Evolutionary conservation across 2,888 invertebrate genomes (phyloP).

Genomic region (Mimas tiliae): DNA sequence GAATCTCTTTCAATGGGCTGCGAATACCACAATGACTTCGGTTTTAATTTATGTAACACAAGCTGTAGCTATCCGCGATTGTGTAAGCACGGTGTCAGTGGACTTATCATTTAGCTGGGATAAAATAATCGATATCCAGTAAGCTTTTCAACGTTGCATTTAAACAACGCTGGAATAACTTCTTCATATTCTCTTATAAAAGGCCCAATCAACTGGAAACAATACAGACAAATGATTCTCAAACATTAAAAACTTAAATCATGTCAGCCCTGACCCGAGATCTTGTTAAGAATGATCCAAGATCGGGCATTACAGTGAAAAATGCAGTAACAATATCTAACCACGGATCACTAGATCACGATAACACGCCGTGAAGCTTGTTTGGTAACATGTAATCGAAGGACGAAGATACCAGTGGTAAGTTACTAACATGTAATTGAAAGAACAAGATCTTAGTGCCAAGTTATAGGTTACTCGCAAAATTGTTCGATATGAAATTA

Average conservation of each 20-base stretch:
- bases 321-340: conserved; percentile 50
- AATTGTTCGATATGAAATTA: not conserved
- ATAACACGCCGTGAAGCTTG: conserved; percentile 41
- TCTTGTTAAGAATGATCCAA: conserved; percentile 63
- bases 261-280: conserved; percentile 26
- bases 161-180: too few relatives aligned
- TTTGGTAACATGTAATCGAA: conserved; percentile 31
- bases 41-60: conserved; percentile 15
- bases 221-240: too few relatives aligned
- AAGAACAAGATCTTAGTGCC: not conserved
- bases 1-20: conserved; percentile 11
- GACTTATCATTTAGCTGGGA: too few relatives aligned
- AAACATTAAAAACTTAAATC: not conserved
- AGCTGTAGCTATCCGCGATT: conserved; percentile 6
- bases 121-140: too few relatives aligned
- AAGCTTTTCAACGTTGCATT: too few relatives aligned
- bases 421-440: conserved; percentile 6
- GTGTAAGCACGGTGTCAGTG: not conserved
- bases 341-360: conserved; percentile 42
- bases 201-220: too few relatives aligned
- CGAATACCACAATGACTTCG: conserved; percentile 14
- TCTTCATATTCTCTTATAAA: too few relatives aligned
- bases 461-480: conserved; percentile 7
- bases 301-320: conserved; percentile 59
- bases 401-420: not conserved